Conservation (phyloP, 2,888 invertebrate species). For the Polymixis lichenea region DNA sequence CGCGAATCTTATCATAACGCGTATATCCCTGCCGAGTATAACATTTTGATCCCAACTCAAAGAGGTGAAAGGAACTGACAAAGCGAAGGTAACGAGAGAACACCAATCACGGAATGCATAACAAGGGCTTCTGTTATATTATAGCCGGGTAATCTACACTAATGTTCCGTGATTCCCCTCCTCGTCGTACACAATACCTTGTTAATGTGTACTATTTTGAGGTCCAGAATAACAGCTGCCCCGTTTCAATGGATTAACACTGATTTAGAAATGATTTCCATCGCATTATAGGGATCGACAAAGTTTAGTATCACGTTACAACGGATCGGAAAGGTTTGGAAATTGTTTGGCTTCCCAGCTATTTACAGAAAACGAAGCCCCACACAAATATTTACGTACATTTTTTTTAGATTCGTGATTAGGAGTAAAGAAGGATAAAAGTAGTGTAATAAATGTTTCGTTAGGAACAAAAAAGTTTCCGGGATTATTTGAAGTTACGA, state of each 20-base stretch:
- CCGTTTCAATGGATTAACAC: slow-evolving; percentile 38
- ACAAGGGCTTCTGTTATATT: slow-evolving; percentile 67
- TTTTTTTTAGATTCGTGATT: slow-evolving; percentile 60
- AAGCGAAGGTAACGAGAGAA: slow-evolving; percentile 66
- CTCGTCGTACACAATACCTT: slow-evolving; percentile 39
- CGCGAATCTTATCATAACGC: slow-evolving; percentile 66
- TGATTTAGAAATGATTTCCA: slow-evolving; percentile 52
- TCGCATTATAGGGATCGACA: slow-evolving; percentile 40
- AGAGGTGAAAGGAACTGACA: slow-evolving; percentile 63
- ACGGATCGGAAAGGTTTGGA: slow-evolving; percentile 34
- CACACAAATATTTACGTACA: slow-evolving; percentile 50
- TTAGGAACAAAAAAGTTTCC: slow-evolving; percentile 58
- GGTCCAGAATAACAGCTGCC: slow-evolving; percentile 25
- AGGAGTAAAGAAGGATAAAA: slow-evolving; percentile 58
- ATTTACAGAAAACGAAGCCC: slow-evolving; percentile 47
- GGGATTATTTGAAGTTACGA: slow-evolving; percentile 61
- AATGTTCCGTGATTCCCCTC: slow-evolving; percentile 57
- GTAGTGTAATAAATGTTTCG: slow-evolving; percentile 53
- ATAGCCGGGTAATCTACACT: slow-evolving; percentile 45
- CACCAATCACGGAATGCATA: slow-evolving; percentile 73
- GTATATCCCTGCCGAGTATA: slow-evolving; percentile 64
- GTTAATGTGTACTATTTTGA: slow-evolving; percentile 54
- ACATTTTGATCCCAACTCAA: slow-evolving; percentile 69
- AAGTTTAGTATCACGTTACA: slow-evolving; percentile 43
- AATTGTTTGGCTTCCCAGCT: slow-evolving; percentile 50